These are phyloP conservation scores for Poecilia wingei DNA, from an alignment of 2,797 vertebrate species.

Conservation along the genomic window DNA sequence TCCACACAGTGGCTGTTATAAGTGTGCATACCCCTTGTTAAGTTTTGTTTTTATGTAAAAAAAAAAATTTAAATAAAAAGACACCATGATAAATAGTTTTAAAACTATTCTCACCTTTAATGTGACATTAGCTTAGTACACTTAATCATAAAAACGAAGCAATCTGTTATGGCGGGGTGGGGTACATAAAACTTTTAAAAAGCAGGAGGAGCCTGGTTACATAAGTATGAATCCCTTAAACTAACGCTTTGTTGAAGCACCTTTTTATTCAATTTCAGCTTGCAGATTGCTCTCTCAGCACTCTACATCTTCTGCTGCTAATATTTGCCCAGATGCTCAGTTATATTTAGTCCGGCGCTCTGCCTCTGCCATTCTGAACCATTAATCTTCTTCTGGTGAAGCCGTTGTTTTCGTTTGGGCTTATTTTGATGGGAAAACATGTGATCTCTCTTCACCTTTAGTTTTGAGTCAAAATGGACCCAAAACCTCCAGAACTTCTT, in stretches of 20 bases:
- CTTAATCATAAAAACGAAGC: neutral
- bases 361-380: neutral
- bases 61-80: neutral
- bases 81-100: neutral
- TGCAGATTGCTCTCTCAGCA: neutral
- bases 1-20: neutral
- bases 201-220: neutral
- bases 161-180: neutral
- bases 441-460: neutral
- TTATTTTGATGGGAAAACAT: neutral
- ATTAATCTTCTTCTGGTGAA: neutral
- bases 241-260: neutral
- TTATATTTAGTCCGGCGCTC: neutral
- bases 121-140: neutral
- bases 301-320: neutral
- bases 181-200: neutral
- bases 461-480: neutral
- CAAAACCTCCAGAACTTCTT: neutral
- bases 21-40: neutral
- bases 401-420: neutral
- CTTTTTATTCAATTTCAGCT: neutral
- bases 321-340: neutral
- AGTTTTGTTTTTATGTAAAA: neutral
- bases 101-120: neutral
- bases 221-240: neutral